phyloP scores from a whole-genome alignment of 2,888 invertebrate genomes.

The Psylliodes chrysocephalus region DNA sequence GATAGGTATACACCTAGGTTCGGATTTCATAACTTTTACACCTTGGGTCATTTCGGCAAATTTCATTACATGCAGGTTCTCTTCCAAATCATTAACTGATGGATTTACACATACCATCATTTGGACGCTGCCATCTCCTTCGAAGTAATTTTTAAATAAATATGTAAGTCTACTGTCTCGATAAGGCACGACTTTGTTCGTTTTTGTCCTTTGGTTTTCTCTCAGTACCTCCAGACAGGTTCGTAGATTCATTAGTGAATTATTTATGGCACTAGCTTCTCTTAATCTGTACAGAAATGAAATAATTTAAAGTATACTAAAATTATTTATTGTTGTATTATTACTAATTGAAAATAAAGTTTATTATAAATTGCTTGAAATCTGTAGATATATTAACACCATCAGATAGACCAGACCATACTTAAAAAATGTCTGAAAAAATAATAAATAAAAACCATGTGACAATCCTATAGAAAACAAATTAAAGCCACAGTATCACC shows the following conservation, averaged over 20 bases:
- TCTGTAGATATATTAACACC: too few species aligned
- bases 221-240: slow-evolving; percentile 90
- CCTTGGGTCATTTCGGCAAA: slow-evolving; percentile 98
- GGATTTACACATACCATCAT: slow-evolving; percentile 99
- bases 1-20: slow-evolving; percentile 63
- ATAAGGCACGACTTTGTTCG: slow-evolving; percentile 89
- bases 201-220: slow-evolving; percentile 82
- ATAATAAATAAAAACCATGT: too few species aligned
- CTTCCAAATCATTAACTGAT: slow-evolving; percentile 90
- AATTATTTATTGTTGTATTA: too few species aligned
- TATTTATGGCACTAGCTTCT: slow-evolving; percentile 90
- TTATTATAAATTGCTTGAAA: too few species aligned
- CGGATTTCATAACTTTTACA: slow-evolving; percentile 83
- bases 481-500: too few species aligned
- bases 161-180: slow-evolving; percentile 94
- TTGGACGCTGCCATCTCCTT: slow-evolving; percentile 91
- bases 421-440: too few species aligned
- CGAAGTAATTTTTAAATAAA: slow-evolving; percentile 97
- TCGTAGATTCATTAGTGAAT: slow-evolving; percentile 92
- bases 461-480: too few species aligned
- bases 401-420: too few species aligned
- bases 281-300: slow-evolving; percentile 49
- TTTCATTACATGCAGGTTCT: slow-evolving; percentile 90
- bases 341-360: too few species aligned
- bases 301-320: too few species aligned